A percentile compares a stretch with the other conserved stretches of the same genome.
phyloP scores from a whole-genome alignment of 2,113 vertebrate species.

The Monopterus albus region DNA sequence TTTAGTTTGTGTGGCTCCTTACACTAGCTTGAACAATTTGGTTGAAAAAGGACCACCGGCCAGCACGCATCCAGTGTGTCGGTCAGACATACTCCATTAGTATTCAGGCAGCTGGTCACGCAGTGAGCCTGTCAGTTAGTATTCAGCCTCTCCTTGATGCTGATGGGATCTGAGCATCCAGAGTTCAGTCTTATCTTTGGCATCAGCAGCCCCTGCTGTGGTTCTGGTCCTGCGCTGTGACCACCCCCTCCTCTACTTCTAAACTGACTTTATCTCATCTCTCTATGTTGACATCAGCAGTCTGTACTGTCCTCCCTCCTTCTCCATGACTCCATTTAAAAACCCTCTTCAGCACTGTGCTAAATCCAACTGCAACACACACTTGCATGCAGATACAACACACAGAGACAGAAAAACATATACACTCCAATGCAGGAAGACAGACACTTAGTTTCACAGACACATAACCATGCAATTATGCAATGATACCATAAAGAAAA shows the following conservation, averaged over 20 bases:
- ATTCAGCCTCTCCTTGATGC: constrained; percentile 51
- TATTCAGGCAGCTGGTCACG: constrained; percentile 48
- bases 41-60: background rate
- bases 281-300: constrained; percentile 72
- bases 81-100: constrained; percentile 36
- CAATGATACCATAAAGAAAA: background rate
- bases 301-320: constrained; percentile 58
- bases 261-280: constrained; percentile 71
- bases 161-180: constrained; percentile 66
- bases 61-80: background rate
- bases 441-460: background rate
- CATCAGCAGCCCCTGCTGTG: constrained; percentile 69
- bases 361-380: constrained; percentile 58
- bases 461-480: background rate
- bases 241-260: constrained; percentile 29
- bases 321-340: constrained; percentile 56
- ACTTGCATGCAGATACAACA: constrained; percentile 29
- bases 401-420: background rate
- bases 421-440: background rate
- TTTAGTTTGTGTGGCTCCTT: background rate
- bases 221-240: constrained; percentile 45
- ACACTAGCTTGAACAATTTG: background rate
- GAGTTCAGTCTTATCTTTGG: constrained; percentile 65
- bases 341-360: constrained; percentile 53
- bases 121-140: constrained; percentile 48